These are phyloP conservation scores for Hippocampus kuda DNA, from an alignment of 2,797 vertebrate species.

Conservation along the genomic window DNA sequence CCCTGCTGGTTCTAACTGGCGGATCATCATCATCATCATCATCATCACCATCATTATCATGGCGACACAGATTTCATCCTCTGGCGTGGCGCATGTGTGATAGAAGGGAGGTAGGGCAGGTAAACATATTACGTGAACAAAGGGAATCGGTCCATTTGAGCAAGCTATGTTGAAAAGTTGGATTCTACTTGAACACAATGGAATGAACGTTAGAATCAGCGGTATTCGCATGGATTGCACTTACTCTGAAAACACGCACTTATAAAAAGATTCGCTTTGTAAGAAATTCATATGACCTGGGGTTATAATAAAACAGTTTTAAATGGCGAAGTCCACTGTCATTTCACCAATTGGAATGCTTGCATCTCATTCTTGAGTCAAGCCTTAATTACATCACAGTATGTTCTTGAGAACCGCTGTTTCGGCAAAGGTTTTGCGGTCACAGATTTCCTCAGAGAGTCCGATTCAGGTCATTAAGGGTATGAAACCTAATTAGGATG, in stretches of 20 bases:
- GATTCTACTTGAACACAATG: neutral
- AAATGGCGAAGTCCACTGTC: neutral
- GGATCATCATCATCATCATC: slow-evolving; percentile 10
- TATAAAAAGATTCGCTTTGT: no score
- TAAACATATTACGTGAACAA: neutral
- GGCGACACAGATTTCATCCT: slow-evolving; percentile 21
- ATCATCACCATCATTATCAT: slow-evolving; percentile 6
- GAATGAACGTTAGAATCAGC: no score
- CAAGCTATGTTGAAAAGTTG: neutral
- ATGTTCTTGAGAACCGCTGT: slow-evolving; percentile 28
- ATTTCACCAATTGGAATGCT: neutral
- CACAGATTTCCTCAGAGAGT: slow-evolving; percentile 45
- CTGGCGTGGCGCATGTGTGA: slow-evolving; percentile 12
- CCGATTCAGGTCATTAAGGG: slow-evolving; percentile 37
- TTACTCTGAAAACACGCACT: no score
- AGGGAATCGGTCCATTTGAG: neutral
- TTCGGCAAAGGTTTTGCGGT: slow-evolving; percentile 40
- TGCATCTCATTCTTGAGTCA: neutral
- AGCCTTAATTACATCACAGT: neutral
- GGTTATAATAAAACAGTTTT: neutral
- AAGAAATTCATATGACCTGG: no score
- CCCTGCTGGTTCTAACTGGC: slow-evolving; percentile 38
- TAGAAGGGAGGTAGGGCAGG: neutral
- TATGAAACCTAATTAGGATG: slow-evolving; percentile 58
- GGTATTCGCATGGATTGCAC: no score